These are phyloP conservation scores for Menura novaehollandiae DNA, from an alignment of 2,113 vertebrate species.

Conservation along the genomic window DNA sequence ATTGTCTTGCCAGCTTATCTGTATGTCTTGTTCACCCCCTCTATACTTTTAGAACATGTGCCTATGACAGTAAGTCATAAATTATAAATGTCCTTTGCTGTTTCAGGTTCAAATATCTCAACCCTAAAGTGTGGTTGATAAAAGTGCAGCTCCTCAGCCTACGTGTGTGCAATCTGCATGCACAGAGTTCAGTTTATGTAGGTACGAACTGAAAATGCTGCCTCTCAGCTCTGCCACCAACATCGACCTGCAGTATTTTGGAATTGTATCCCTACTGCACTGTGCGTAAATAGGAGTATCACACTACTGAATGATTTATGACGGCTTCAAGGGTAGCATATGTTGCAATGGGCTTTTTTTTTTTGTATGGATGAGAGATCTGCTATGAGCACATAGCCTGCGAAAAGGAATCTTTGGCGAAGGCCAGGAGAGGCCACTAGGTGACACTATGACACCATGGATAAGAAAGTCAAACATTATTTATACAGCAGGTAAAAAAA, in stretches of 20 bases:
- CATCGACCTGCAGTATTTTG: no score
- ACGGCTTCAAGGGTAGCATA: not conserved
- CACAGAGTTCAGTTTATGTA: not conserved
- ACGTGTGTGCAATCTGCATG: fast-evolving
- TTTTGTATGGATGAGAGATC: fast-evolving
- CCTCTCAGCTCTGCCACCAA: not conserved
- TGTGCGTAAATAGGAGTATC: not conserved
- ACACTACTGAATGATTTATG: not conserved
- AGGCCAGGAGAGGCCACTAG: not conserved
- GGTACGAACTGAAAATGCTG: fast-evolving
- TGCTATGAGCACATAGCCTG: fast-evolving
- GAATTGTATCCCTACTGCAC: fast-evolving
- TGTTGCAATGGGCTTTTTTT: fast-evolving
- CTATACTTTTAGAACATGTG: not conserved
- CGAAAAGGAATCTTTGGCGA: fast-evolving
- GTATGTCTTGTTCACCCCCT: fast-evolving
- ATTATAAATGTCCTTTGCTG: not conserved
- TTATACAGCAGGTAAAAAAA: constrained; percentile 11
- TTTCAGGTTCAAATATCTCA: not conserved
- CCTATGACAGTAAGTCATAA: not conserved
- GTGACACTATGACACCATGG: not conserved
- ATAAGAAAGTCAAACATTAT: not conserved
- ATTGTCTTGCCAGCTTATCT: not conserved
- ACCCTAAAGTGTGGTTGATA: fast-evolving
- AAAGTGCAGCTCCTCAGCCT: fast-evolving